Evolutionary conservation across 2,113 vertebrate genomes (phyloP).

Genomic region (Phrynocephalus versicolor): DNA sequence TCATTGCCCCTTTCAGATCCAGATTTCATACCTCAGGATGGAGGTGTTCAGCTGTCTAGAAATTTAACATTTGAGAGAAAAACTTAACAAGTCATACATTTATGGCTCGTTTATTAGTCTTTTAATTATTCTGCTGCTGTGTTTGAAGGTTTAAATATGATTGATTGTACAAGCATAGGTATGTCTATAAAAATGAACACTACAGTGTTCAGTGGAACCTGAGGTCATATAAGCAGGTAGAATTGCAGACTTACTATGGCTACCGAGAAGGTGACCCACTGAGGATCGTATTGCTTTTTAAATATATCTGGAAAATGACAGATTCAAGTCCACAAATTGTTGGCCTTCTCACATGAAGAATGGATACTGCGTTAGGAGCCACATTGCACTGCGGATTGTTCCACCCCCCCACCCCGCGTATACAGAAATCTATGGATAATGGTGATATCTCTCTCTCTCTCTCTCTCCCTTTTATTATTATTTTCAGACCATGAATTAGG

Average conservation of each 20-base stretch:
- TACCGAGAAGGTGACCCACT: neutral
- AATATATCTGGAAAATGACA: neutral
- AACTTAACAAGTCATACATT: neutral
- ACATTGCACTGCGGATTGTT: too few species aligned
- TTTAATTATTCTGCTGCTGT: neutral
- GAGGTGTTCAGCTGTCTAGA: too few species aligned
- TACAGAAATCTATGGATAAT: too few species aligned
- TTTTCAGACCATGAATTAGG: too few species aligned
- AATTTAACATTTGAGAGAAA: neutral
- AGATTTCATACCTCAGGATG: too few species aligned
- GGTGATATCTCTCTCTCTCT: too few species aligned
- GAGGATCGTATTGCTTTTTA: neutral
- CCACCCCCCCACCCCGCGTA: too few species aligned
- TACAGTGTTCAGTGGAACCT: neutral
- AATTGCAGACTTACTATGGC: neutral
- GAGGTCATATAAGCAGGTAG: neutral
- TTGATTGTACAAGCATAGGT: too few species aligned
- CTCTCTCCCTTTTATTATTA: too few species aligned
- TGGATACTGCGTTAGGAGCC: too few species aligned
- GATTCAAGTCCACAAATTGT: neutral
- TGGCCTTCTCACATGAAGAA: too few species aligned
- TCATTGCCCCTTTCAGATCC: neutral
- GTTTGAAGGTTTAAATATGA: neutral
- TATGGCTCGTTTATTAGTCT: neutral
- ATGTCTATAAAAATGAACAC: too few species aligned